phyloP scores from a whole-genome alignment of 2,888 invertebrate genomes.

The Rhagonycha lutea region DNA sequence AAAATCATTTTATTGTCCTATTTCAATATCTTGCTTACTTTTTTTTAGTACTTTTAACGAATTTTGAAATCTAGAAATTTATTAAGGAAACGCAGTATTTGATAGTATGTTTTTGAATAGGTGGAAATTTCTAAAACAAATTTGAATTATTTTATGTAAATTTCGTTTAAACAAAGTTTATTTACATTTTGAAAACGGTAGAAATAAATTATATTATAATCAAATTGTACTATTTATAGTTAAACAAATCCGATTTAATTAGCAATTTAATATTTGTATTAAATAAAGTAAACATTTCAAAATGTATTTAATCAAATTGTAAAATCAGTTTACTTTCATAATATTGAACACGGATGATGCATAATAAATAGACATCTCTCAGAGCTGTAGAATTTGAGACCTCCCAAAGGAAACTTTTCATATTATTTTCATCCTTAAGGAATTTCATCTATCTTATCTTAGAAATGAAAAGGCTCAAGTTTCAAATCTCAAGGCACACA shows the following conservation, averaged over 20 bases:
- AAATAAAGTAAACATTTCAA: background rate
- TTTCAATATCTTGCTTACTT: no score
- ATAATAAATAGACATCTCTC: background rate
- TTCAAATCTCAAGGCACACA: background rate
- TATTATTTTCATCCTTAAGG: background rate
- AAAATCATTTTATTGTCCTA: no score
- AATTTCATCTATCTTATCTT: background rate
- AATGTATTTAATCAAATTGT: background rate
- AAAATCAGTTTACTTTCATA: background rate
- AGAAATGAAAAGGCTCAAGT: background rate
- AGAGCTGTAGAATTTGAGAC: background rate
- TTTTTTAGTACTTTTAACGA: no score
- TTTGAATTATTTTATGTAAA: no score
- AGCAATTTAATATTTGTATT: background rate
- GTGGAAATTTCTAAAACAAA: background rate
- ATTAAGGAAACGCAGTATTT: no score
- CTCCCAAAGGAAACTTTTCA: background rate
- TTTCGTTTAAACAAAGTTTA: no score
- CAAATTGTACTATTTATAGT: background rate
- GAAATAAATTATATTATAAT: background rate
- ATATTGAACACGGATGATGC: background rate
- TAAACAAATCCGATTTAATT: background rate
- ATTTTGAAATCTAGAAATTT: no score
- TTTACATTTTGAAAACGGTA: no score
- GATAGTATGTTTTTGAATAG: no score